A percentile compares a stretch with the other conserved stretches of the same genome.
phyloP scores from a whole-genome alignment of 2,113 vertebrate genomes.

The Lampris incognitus region DNA sequence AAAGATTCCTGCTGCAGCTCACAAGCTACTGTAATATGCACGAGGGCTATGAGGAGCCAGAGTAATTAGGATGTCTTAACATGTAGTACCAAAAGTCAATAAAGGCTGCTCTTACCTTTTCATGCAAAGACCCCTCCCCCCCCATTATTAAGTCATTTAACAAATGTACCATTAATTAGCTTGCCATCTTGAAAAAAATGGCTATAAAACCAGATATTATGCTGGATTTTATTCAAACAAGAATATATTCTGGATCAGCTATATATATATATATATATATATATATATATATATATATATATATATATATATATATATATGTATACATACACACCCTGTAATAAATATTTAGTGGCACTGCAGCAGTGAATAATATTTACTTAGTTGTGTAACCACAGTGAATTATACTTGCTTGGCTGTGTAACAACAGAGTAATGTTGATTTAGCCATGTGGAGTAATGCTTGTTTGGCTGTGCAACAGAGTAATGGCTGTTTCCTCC shows the following conservation, averaged over 20 bases:
- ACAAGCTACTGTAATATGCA: constrained; percentile 71
- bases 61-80: constrained; percentile 61
- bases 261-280: background rate
- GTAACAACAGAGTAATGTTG: constrained; percentile 44
- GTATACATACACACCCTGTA: constrained; percentile 1
- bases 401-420: constrained; percentile 52
- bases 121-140: constrained; percentile 25
- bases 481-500: constrained; percentile 57
- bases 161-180: background rate
- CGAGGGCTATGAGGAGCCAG: constrained; percentile 47
- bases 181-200: background rate
- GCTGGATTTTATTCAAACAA: background rate
- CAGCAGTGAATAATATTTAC: constrained; percentile 54
- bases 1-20: constrained; percentile 66
- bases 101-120: constrained; percentile 11
- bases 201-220: no score
- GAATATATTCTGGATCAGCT: background rate
- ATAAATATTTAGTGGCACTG: constrained; percentile 52
- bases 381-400: constrained; percentile 38
- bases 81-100: constrained; percentile 32
- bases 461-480: constrained; percentile 49
- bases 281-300: no score
- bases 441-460: constrained; percentile 23
- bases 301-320: no score
- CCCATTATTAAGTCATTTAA: constrained; percentile 25